A percentile compares a stretch with the other conserved stretches of the same genome.
phyloP scores from a whole-genome alignment of 2,113 vertebrate genomes.

The Lethenteron reissneri region DNA sequence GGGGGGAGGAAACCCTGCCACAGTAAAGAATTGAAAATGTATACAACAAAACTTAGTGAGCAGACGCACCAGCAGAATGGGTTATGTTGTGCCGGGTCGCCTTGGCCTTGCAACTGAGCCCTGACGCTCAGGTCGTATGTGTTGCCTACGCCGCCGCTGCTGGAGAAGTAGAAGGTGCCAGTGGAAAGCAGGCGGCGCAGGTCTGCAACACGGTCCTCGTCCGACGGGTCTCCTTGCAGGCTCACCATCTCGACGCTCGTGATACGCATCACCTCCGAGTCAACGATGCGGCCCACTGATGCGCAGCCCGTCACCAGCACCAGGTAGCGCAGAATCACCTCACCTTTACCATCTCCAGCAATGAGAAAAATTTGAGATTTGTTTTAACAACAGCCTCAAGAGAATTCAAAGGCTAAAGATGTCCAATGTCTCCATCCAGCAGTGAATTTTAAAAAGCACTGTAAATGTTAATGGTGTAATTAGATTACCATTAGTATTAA shows the following conservation, averaged over 20 bases:
- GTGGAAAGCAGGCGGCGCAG: constrained; percentile 82
- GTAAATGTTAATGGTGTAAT: too few relatives aligned
- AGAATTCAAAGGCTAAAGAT: constrained; percentile 5
- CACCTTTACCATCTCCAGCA: too few relatives aligned
- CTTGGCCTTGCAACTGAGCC: constrained; percentile 60
- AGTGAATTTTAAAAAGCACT: too few relatives aligned
- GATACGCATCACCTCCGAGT: constrained; percentile 87
- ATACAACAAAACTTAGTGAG: constrained; percentile 7
- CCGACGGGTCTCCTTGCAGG: constrained; percentile 40
- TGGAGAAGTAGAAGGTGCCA: constrained; percentile 86
- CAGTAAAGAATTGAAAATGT: background rate
- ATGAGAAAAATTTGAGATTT: too few relatives aligned
- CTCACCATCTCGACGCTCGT: constrained; percentile 87
- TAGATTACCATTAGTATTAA: too few relatives aligned
- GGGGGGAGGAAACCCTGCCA: background rate
- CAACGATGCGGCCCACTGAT: constrained; percentile 90
- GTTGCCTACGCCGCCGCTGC: constrained; percentile 58
- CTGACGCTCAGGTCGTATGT: constrained; percentile 69
- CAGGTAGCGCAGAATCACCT: constrained; percentile 54
- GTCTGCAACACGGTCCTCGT: constrained; percentile 71
- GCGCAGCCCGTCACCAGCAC: constrained; percentile 87
- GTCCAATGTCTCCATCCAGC: too few relatives aligned
- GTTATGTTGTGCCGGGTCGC: constrained; percentile 58
- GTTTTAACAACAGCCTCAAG: constrained; percentile 2
- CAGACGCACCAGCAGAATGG: constrained; percentile 81